A percentile compares a stretch with the other conserved stretches of the same genome.
Conservation (phyloP, 2,797 vertebrate genomes). For the Phoxinus dragarum region DNA sequence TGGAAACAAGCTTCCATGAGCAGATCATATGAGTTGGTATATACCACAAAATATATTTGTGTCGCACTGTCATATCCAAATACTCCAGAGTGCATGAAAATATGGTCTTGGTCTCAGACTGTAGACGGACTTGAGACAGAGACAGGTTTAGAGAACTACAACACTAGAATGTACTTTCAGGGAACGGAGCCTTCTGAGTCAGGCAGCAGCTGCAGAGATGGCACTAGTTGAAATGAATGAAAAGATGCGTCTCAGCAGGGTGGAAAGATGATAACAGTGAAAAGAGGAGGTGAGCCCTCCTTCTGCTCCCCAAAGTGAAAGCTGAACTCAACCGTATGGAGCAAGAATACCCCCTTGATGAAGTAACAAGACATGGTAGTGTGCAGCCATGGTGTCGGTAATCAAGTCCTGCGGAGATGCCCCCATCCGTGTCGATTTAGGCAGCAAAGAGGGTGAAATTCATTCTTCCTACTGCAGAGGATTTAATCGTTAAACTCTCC, state of each 20-base stretch:
- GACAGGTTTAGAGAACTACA: neutral
- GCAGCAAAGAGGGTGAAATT: neutral
- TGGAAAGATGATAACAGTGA: conserved; percentile 45
- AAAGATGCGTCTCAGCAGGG: neutral
- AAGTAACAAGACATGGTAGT: conserved; percentile 46
- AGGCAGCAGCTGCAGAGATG: conserved; percentile 19
- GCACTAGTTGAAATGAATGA: conserved; percentile 36
- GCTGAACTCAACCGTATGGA: conserved; percentile 47
- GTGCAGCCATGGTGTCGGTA: conserved; percentile 33
- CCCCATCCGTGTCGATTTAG: neutral
- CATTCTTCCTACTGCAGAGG: conserved; percentile 3
- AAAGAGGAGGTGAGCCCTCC: conserved; percentile 29
- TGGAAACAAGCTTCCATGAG: neutral
- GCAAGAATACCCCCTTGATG: conserved; percentile 41
- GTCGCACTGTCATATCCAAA: neutral
- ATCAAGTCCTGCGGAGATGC: neutral
- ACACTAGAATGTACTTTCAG: conserved; percentile 18
- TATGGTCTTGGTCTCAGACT: neutral
- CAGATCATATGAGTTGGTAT: neutral
- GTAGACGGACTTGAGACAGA: neutral
- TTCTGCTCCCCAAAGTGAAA: conserved; percentile 29
- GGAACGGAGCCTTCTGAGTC: neutral
- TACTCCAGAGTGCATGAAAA: neutral
- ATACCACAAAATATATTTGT: neutral
- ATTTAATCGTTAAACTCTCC: neutral